phyloP scores from a whole-genome alignment of 2,113 vertebrate species.

The Megaceryle maxima region DNA sequence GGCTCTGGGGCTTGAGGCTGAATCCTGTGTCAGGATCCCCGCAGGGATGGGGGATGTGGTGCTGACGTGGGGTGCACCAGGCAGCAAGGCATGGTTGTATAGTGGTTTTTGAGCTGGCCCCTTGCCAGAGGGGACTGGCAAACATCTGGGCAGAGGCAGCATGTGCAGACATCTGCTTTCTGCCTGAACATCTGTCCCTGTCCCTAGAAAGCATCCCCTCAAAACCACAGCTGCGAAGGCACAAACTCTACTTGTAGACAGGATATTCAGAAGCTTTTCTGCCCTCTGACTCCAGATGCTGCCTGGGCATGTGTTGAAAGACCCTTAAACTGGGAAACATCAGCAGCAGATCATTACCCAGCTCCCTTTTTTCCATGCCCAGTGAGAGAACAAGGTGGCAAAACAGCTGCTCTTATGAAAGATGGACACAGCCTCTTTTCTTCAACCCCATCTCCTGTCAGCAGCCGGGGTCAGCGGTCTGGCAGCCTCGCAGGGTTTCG shows the following conservation, averaged over 20 bases:
- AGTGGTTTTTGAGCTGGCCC: not conserved
- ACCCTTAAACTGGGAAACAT: not conserved
- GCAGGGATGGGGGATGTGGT: too few species aligned
- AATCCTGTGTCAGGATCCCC: fast-evolving
- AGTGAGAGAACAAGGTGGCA: not conserved
- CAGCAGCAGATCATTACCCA: not conserved
- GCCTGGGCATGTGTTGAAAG: not conserved
- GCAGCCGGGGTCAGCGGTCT: not conserved
- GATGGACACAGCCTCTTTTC: not conserved
- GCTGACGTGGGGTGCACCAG: not conserved
- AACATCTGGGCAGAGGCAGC: not conserved
- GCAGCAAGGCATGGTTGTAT: not conserved
- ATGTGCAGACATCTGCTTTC: not conserved
- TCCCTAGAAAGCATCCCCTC: not conserved
- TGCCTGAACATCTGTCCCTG: not conserved
- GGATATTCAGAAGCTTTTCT: not conserved
- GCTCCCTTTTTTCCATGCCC: not conserved
- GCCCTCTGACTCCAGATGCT: not conserved
- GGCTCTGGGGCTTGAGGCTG: not conserved
- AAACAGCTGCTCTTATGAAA: not conserved
- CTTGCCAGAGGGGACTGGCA: not conserved
- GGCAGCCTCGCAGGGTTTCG: not conserved
- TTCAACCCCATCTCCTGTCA: not conserved
- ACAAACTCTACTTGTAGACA: not conserved
- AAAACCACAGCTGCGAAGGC: not conserved